A percentile compares a stretch with the other conserved stretches of the same genome.
Conservation (phyloP, 2,113 vertebrate species). For the Dipodomys spectabilis region DNA sequence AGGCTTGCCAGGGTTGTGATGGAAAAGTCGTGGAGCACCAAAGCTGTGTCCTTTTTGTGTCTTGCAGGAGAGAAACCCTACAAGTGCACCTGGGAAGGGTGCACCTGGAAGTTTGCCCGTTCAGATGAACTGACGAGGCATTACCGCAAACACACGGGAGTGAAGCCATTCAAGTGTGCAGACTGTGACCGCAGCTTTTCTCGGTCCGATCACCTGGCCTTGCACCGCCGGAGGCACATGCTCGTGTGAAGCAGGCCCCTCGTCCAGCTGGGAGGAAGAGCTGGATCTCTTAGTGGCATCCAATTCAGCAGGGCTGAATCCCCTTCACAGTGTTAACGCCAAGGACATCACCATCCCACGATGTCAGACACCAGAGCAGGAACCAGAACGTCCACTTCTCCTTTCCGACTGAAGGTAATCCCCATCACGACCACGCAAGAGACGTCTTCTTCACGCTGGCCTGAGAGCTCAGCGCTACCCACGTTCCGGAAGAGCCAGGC, state of each 20-base stretch:
- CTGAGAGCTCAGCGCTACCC: conserved; percentile 81
- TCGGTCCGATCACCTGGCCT: conserved; percentile 97
- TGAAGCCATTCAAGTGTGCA: conserved; percentile 99
- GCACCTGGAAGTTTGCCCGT: conserved; percentile 99
- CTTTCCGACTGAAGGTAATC: conserved; percentile 83
- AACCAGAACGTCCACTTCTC: conserved; percentile 87
- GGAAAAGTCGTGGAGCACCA: neutral
- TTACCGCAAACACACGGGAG: conserved; percentile 99
- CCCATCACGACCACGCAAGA: conserved; percentile 82
- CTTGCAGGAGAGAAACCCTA: conserved; percentile 98
- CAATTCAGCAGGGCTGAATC: conserved; percentile 93
- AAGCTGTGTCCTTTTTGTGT: conserved; percentile 71
- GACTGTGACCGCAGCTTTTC: conserved; percentile 99
- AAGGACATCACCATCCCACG: conserved; percentile 83
- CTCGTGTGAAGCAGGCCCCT: conserved; percentile 92
- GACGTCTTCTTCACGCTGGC: conserved; percentile 80
- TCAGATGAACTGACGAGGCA: conserved; percentile 99
- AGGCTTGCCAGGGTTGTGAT: neutral
- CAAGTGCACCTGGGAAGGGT: conserved; percentile 99
- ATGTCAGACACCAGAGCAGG: conserved; percentile 86
- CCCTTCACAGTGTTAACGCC: conserved; percentile 87
- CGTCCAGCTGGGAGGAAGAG: conserved; percentile 82
- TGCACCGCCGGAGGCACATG: conserved; percentile 99
- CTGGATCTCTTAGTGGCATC: conserved; percentile 89
- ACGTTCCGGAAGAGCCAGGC: conserved; percentile 84